phyloP scores from a whole-genome alignment of 1,140 invertebrate genomes.

The Penaeus japonicus region DNA sequence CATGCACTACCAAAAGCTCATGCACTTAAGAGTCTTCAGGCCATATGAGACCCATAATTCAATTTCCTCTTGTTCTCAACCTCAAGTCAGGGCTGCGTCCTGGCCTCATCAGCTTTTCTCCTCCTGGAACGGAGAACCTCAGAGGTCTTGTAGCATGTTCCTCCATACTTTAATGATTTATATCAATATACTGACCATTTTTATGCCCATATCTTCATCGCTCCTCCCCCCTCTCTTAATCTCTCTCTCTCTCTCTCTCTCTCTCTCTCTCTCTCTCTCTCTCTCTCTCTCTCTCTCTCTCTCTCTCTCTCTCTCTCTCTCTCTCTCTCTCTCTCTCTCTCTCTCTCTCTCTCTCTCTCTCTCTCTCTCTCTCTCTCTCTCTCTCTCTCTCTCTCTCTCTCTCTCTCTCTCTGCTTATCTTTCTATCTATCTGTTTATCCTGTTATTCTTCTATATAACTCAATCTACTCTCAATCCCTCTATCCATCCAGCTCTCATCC shows the following conservation, averaged over 20 bases:
- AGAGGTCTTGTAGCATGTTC: no score
- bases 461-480: neutral
- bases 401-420: neutral
- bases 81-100: no score
- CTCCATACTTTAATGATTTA: no score
- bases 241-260: conserved; percentile 1
- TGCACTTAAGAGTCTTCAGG: no score
- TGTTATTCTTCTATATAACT: neutral
- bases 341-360: neutral
- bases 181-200: no score
- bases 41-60: no score
- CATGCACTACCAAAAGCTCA: neutral
- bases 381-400: neutral
- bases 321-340: neutral
- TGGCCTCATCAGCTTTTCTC: no score
- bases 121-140: no score
- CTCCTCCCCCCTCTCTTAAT: neutral
- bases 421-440: neutral
- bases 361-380: no score
- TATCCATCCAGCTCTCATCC: neutral
- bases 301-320: conserved; percentile 4
- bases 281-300: conserved; percentile 2
- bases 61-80: no score
- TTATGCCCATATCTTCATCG: neutral
- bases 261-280: conserved; percentile 3